Evolutionary conservation across 2,797 vertebrate species (phyloP), one percentile per base, ranked within the genome.

Genomic region (Molossus alvarezi): DNA sequence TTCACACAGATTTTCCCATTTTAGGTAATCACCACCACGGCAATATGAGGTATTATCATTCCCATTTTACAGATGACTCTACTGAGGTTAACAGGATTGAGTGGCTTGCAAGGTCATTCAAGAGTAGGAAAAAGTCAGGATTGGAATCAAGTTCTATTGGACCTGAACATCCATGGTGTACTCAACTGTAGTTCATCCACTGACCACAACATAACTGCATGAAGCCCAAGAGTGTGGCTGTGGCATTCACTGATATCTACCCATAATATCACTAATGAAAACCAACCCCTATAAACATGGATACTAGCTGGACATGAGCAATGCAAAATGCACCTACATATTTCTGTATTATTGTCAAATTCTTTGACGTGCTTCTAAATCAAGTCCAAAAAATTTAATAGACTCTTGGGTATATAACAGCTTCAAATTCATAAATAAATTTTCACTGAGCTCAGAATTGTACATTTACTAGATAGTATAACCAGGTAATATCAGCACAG

Each of bases 331-430:
- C 41, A 25, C 29, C 45, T 64, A 62, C 1, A 2, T 4, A 62
- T 88, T 75, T 57, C 53, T 89, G 92, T 17, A 77, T 62, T 85
- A 80, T 48, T 82, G 82, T 55, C 29, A 29, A 67, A 76, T 86
- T 69, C 57, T 86, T 37, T 79, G 29, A 85, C 65, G 82, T 64
- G 55, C 27, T 94, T 95, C 93, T 88, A 69, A 51, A 87, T 13
- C 14, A 29, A 65, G 73, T 76, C 25, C 23, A 48, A 88, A 76
- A 62, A 48, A 65, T 1, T 17, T 48, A 72, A 67, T 33, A 76
- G 51, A 76, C 76, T 29, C 65, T 95, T 72, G 55, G n/a, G 25
- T 73, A 87, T 83, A 41, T 1, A 82, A 53, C 27, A 67, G 75
- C 9, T 92, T 91, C 89, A 67, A 62, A 82, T 58, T 69, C 1